phyloP scores from a whole-genome alignment of 2,113 vertebrate species.

The Ibidorhyncha struthersii region DNA sequence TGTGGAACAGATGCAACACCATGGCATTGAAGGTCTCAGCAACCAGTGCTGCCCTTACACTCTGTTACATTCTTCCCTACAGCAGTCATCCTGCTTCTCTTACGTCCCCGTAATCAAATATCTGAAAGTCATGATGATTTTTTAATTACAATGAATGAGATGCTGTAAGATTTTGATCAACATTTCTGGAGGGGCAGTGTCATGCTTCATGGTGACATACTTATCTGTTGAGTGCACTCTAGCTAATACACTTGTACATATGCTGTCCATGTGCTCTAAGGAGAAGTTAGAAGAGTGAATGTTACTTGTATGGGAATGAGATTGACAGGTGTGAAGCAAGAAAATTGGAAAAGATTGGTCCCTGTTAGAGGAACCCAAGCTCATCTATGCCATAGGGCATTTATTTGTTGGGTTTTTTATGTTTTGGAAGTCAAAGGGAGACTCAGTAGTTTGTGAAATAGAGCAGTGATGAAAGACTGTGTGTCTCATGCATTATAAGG shows the following conservation, averaged over 20 bases:
- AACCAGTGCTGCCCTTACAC: background rate
- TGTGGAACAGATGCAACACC: background rate
- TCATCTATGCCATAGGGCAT: background rate
- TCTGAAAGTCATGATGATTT: background rate
- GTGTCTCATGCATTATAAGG: background rate
- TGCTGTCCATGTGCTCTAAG: background rate
- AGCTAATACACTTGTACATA: fast-evolving
- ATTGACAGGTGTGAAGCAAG: background rate
- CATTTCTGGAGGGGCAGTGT: background rate
- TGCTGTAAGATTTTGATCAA: background rate
- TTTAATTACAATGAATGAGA: background rate
- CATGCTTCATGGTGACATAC: background rate
- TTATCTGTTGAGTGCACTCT: fast-evolving
- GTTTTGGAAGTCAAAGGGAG: background rate
- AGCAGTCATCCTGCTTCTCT: background rate
- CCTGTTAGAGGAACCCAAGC: background rate
- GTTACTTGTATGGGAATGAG: background rate
- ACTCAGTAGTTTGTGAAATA: background rate
- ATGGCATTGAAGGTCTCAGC: background rate
- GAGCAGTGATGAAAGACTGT: background rate
- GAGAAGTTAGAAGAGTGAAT: background rate
- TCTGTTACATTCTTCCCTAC: background rate
- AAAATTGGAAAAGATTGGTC: background rate
- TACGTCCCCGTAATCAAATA: background rate
- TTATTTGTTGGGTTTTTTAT: background rate